Evolutionary conservation across 2,113 vertebrate genomes (phyloP).

Genomic region (Apodemus speciosus): DNA sequence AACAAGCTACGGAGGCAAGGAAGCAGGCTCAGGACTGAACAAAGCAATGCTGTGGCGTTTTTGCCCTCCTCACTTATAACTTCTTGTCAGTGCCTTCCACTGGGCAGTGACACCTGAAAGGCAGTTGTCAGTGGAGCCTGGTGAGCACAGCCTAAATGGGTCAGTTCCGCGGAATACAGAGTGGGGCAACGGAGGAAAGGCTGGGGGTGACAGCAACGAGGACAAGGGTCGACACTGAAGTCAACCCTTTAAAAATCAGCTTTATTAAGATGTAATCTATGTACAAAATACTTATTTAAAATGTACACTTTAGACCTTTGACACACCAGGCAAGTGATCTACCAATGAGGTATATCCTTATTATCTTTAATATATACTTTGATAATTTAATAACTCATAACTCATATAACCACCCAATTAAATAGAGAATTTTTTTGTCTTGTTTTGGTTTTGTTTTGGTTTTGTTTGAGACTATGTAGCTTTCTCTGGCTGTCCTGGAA

Average conservation of each 20-base stretch:
- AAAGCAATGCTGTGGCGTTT: background rate
- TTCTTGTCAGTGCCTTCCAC: slow-evolving; percentile 3
- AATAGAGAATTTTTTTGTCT: background rate
- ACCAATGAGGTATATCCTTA: too few relatives aligned
- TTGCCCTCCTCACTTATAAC: background rate
- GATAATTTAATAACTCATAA: background rate
- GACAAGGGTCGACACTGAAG: background rate
- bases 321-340: background rate
- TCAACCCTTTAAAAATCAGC: slow-evolving; percentile 33
- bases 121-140: slow-evolving; percentile 12
- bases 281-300: slow-evolving; percentile 15
- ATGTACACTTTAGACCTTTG: background rate
- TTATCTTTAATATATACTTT: background rate
- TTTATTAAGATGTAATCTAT: slow-evolving; percentile 45
- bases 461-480: background rate
- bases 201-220: background rate
- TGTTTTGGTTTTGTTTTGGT: too few relatives aligned
- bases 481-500: background rate
- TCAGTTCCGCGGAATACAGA: background rate
- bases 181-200: background rate
- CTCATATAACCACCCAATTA: background rate
- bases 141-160: background rate
- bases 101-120: slow-evolving; percentile 19
- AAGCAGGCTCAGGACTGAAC: background rate
- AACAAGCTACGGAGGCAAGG: slow-evolving; percentile 11